Conservation (phyloP, 2,888 invertebrate species). For the Gibbula magus region DNA sequence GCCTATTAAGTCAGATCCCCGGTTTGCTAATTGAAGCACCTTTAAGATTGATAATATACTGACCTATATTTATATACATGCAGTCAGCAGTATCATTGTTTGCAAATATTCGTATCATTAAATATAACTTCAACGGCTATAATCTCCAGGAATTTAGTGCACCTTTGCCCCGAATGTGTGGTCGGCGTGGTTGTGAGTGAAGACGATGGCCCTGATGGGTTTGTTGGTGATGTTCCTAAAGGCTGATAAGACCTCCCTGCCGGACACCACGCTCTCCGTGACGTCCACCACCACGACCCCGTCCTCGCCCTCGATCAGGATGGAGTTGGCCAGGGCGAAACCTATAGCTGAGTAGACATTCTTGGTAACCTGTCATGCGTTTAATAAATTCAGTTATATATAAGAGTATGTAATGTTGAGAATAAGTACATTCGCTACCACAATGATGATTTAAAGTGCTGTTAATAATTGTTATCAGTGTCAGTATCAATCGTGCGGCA, state of each 20-base stretch:
- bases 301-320: conserved; percentile 63
- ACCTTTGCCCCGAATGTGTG: conserved; percentile 65
- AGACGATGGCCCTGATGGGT: conserved; percentile 63
- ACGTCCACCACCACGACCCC: conserved; percentile 66
- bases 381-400: too few relatives aligned
- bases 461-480: too few relatives aligned
- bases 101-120: background rate
- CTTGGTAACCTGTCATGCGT: conserved; percentile 62
- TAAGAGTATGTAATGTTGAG: too few relatives aligned
- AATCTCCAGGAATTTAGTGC: background rate
- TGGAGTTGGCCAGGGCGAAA: conserved; percentile 64
- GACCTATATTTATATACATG: background rate
- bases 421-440: too few relatives aligned
- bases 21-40: too few relatives aligned
- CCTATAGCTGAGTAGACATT: conserved; percentile 65
- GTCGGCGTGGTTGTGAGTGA: conserved; percentile 68
- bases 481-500: too few relatives aligned
- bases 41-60: background rate
- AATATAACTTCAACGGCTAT: too few relatives aligned
- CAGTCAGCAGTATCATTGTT: background rate
- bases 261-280: conserved; percentile 62
- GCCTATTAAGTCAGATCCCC: too few relatives aligned
- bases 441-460: too few relatives aligned
- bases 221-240: conserved; percentile 63
- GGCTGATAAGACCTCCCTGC: conserved; percentile 48